Evolutionary conservation across 2,797 vertebrate genomes (phyloP), one percentile per base, ranked within the genome.

Genomic region (Bryconaethiops microstoma): DNA sequence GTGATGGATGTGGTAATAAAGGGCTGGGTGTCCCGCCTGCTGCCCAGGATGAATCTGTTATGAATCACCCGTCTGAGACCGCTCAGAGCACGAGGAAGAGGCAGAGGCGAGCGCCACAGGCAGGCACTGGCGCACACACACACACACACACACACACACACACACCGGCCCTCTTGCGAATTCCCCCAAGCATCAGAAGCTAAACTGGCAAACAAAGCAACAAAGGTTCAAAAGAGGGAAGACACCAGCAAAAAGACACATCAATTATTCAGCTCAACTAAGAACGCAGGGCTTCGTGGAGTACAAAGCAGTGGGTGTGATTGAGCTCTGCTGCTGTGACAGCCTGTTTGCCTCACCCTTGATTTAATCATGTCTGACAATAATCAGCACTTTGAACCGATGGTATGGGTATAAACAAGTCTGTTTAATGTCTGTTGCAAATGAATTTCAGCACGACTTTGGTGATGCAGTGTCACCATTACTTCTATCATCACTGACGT

Each of bases 1-100:
- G 90, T 95, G 94, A 94, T 93, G 89, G 93, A 95, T 95, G 90
- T 88, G 91, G 90, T 92, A 95, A 94, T 94, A 95, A 94, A 93
- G 92, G 90, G 88, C 91, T 94, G 91, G 92, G 93, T 93, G 92
- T 93, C 90, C 92, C 92, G 92, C 92, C 90, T 91, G 93, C 92
- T 93, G 90, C 89, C 86, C 83, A 88, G 88, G 90, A 94, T 92
- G 91, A 92, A 93, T 89, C 90, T 88, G 86, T 91, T 92, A 93
- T 94, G 92, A 94, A 94, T 94, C 92, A 94, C 92, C 90, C 89
- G 75, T 91, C 90, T 92, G 92, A 90, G 91, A 89, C 88, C 67
- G 74, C 86, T 77, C 63, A 77, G 88, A 89, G 90, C 88, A 84
- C 81, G 88, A 90, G 25, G 69, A 77, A 65, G 59, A 48, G 70